These are phyloP conservation scores for Macrosoma leucophasiata DNA, from an alignment of 2,888 invertebrate genomes.

Conservation along the genomic window DNA sequence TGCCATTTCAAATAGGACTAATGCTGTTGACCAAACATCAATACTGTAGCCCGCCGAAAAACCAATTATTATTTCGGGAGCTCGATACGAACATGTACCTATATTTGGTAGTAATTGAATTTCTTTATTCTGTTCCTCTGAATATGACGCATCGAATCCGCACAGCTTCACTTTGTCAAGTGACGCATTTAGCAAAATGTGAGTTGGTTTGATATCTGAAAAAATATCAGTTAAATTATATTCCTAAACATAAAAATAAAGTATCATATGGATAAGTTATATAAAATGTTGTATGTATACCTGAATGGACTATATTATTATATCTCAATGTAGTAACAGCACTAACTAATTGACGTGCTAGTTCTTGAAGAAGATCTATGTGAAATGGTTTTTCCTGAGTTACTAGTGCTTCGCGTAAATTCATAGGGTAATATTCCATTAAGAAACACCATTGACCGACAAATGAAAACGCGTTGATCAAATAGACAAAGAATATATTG, in stretches of 20 bases:
- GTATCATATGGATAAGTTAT: background rate
- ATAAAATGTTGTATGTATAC: constrained; percentile 30
- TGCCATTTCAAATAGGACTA: constrained; percentile 50
- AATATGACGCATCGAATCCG: constrained; percentile 45
- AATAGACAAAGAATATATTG: constrained; percentile 30
- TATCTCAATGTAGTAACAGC: constrained; percentile 41
- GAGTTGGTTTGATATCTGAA: constrained; percentile 52
- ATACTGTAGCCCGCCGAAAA: constrained; percentile 35
- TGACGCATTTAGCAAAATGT: constrained; percentile 40
- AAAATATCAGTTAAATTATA: constrained; percentile 15
- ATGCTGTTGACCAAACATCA: constrained; percentile 51
- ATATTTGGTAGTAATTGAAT: constrained; percentile 27
- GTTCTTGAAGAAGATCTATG: constrained; percentile 36
- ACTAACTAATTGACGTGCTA: constrained; percentile 42
- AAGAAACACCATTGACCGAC: constrained; percentile 35
- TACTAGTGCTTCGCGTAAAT: constrained; percentile 33
- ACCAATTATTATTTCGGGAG: constrained; percentile 54
- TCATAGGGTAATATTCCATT: constrained; percentile 47
- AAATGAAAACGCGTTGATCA: constrained; percentile 32
- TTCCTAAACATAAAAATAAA: background rate
- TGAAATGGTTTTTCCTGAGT: constrained; percentile 31
- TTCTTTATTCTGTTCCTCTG: constrained; percentile 6
- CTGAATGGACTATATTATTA: constrained; percentile 44
- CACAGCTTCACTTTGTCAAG: constrained; percentile 40
- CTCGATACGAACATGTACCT: constrained; percentile 39